Base-by-base conservation (phyloP, 2,113 vertebrate species). In the Nannobrachium achirus region DNA sequence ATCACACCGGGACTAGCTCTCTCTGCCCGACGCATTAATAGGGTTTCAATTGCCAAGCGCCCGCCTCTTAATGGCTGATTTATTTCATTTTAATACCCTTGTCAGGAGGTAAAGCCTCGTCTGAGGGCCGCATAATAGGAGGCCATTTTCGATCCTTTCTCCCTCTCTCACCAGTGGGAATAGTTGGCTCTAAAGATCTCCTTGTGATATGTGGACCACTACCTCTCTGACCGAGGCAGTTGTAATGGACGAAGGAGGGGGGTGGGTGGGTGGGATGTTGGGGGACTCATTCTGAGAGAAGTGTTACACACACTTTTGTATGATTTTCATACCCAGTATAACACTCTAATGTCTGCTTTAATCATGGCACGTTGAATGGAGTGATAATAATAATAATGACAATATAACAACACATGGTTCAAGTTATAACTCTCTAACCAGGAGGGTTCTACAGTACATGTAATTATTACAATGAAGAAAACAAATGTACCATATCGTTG, bases 21-120 rank as follows among this genome's bases (percentile, higher is more conserved):
- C 78, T 82, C 84, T 46, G 79, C 79, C 86, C 75, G 75, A 71
- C 63, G 73, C 90, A 89, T 91, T 93, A 93, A 93, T 91, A 89
- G 90, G 82, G 78, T 89, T 91, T 88, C 89, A 88, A 88, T 93
- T 91, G 90, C 92, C 73, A 75, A n/a, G 85, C 45, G 77, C 86
- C 78, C 41, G 86, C 71, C 82, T 91, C 88, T 88, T 91, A 92
- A 93, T 92, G 90, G 89, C 90, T 92, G 91, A 93, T 93, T 93
- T 93, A 93, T 92, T 91, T 92, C 88, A 89, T 93, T 93, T 92
- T 92, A 93, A 92, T 93, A 89, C 88, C 87, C 90, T 88, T 91
- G 91, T 93, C 91, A 93, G 76, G 87, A 88, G 88, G 85, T 86
- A 87, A 75, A 84, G 85, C 86, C 78, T 79, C 56, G 55, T 74